Evolutionary conservation across 2,797 vertebrate genomes (phyloP), one percentile per base, ranked within the genome.

Genomic region (Bothrops alternatus): DNA sequence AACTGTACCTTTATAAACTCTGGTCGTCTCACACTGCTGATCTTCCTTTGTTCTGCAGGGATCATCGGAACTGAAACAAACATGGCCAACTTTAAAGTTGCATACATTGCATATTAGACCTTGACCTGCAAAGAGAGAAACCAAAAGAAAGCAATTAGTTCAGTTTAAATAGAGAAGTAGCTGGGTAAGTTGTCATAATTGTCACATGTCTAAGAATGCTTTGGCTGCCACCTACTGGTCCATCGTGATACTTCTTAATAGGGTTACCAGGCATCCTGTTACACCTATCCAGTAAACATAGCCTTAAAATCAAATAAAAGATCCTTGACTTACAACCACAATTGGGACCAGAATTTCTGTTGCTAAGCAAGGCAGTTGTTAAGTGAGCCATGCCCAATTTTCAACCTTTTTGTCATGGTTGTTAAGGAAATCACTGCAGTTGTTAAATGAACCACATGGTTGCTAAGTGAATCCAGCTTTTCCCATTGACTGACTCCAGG

Each of bases 101-200:
- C 92, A 93, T 2, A 93, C 92, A 47, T 89, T 86, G 86, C 92
- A 93, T 10, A 93, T 11, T 1, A 91, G 92, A 13, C 92, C 61
- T 47, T 93, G 37, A 42, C 69, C 92, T 93, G 69, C 20, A 57
- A 55, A 88, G 57, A 88, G 57, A 63, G 12, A 90, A 91, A 8
- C 23, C 87, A 18, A n/a, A 25, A 78, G 82, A 28, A 8, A 14
- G 1, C 10, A 18, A 16, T 1, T 6, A 23, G 13, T 37, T 11
- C 26, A 5, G 20, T 6, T 53, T 23, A 28, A 14, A 8, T 11
- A 90, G 28, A 88, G 20, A 37, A 26, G 13, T 7, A 53, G 55
- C 10, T 58, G n/a, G 8, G 73, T 47, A 47, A 37, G 7, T 5
- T 2, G 42, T 82, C 73, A 25, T 25, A 58, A 12, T 58, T 7